Conservation (phyloP, 1,140 invertebrate species). For the Monochamus saltuarius region DNA sequence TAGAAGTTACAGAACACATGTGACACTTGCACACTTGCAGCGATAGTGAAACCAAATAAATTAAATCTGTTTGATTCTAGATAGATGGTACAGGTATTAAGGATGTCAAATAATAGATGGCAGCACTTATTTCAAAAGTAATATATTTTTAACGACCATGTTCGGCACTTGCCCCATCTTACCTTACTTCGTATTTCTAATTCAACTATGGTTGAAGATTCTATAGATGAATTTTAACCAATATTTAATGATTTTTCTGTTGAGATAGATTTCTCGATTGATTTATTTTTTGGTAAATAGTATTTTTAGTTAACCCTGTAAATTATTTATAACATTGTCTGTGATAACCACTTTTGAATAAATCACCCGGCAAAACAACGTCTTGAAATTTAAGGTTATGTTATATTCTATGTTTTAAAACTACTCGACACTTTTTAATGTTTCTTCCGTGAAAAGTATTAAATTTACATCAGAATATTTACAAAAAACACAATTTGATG, state of each 20-base stretch:
- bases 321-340: constrained; percentile 29
- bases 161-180: too few relatives aligned
- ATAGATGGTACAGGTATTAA: too few relatives aligned
- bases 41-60: too few relatives aligned
- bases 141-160: too few relatives aligned
- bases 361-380: constrained; percentile 13
- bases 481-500: constrained; percentile 4
- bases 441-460: background rate
- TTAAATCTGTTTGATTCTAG: too few relatives aligned
- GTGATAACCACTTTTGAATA: constrained; percentile 17
- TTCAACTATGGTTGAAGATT: background rate
- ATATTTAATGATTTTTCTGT: constrained; percentile 7
- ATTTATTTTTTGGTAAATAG: too few relatives aligned
- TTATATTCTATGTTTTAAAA: constrained; percentile 7
- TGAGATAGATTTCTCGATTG: too few relatives aligned
- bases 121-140: too few relatives aligned
- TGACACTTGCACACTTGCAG: too few relatives aligned
- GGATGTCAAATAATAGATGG: too few relatives aligned
- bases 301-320: too few relatives aligned
- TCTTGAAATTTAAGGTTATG: constrained; percentile 23
- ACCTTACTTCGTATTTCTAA: background rate
- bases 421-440: constrained; percentile 7
- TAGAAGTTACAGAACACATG: too few relatives aligned
- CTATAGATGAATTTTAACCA: constrained; percentile 2
- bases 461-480: background rate